Conservation (phyloP, 2,113 vertebrate species). For the Antennarius striatus region DNA sequence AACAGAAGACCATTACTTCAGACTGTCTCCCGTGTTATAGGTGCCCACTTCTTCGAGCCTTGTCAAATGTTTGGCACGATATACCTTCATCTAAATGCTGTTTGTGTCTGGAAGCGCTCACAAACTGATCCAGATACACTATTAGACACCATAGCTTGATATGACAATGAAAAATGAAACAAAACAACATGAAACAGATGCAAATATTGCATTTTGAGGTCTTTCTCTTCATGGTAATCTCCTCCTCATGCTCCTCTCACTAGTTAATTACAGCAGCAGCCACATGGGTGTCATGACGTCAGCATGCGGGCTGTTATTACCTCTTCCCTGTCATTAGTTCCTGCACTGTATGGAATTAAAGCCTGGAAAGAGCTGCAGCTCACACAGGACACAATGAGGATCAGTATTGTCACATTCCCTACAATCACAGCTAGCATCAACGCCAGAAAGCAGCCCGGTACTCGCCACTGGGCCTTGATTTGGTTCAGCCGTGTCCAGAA, state of each 20-base stretch:
- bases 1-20: slow-evolving; percentile 20
- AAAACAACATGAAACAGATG: slow-evolving; percentile 30
- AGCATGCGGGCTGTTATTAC: slow-evolving; percentile 70
- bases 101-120: background rate
- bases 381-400: slow-evolving; percentile 60
- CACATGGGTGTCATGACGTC: slow-evolving; percentile 57
- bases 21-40: background rate
- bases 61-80: background rate
- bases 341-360: slow-evolving; percentile 50
- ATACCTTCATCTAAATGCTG: too few relatives aligned
- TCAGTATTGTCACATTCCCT: slow-evolving; percentile 62
- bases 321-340: slow-evolving; percentile 72
- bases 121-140: slow-evolving; percentile 8
- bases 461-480: slow-evolving; percentile 1
- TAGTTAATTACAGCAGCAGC: slow-evolving; percentile 66
- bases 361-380: slow-evolving; percentile 57
- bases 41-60: background rate
- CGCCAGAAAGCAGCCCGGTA: slow-evolving; percentile 9
- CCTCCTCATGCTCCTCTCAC: slow-evolving; percentile 49
- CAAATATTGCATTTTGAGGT: slow-evolving; percentile 1
- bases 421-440: slow-evolving; percentile 60
- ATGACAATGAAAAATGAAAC: slow-evolving; percentile 13
- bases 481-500: background rate
- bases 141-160: background rate
- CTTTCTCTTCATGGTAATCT: slow-evolving; percentile 40